phyloP scores from a whole-genome alignment of 2,888 invertebrate genomes.

The Drosophila ezoana region DNA sequence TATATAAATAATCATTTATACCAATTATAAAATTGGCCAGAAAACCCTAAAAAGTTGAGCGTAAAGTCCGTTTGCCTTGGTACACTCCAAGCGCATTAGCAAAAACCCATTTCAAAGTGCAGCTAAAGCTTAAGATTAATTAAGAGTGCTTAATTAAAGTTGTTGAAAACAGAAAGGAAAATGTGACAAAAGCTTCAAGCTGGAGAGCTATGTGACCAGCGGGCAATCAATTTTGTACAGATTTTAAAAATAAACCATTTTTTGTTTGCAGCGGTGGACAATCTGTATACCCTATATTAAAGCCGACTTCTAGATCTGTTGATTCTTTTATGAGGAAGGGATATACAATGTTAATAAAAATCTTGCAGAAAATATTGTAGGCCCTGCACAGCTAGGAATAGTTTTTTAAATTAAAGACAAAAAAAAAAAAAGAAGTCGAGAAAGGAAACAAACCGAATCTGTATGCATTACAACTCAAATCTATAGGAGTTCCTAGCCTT shows the following conservation, averaged over 20 bases:
- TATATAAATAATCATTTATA: not conserved
- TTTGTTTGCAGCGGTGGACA: not conserved
- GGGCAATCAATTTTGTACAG: conserved; percentile 23
- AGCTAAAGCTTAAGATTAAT: conserved; percentile 33
- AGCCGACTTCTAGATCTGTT: not conserved
- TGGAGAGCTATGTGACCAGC: conserved; percentile 4
- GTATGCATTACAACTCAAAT: too few species aligned
- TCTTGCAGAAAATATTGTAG: too few species aligned
- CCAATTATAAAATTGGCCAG: not conserved
- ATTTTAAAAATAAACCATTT: conserved; percentile 16
- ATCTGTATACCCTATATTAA: conserved; percentile 7
- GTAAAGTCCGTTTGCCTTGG: not conserved
- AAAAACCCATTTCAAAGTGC: conserved; percentile 11
- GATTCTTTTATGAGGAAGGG: too few species aligned
- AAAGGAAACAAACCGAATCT: too few species aligned
- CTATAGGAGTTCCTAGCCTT: not conserved
- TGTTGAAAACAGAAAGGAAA: conserved; percentile 11
- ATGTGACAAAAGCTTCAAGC: conserved; percentile 21
- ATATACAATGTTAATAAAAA: too few species aligned
- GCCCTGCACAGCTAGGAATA: too few species aligned
- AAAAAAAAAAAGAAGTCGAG: not conserved
- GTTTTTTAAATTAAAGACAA: too few species aligned
- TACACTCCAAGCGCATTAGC: not conserved
- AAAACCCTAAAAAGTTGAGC: not conserved
- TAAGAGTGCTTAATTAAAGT: conserved; percentile 35